Evolutionary conservation across 2,888 invertebrate genomes (phyloP).

Genomic region (Cantharis rustica): DNA sequence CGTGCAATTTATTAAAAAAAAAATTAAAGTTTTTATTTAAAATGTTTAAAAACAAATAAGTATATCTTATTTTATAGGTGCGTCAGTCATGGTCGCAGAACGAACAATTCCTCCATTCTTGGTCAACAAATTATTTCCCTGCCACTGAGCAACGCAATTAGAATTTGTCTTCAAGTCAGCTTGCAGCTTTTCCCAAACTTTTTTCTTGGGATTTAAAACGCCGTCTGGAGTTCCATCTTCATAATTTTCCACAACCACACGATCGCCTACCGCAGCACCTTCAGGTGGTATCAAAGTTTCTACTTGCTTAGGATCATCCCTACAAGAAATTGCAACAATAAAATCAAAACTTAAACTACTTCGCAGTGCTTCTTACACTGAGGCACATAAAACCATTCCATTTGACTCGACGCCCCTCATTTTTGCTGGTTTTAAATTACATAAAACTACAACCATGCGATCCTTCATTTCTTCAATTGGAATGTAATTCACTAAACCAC

Average conservation of each 20-base stretch:
- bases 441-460: constrained; percentile 88
- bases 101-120: constrained; percentile 74
- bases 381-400: constrained; percentile 94
- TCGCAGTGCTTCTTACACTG: constrained; percentile 60
- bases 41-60: neutral
- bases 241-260: constrained; percentile 82
- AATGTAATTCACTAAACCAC: constrained; percentile 91
- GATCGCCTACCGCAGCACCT: constrained; percentile 79
- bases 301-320: constrained; percentile 76
- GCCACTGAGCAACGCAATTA: constrained; percentile 81
- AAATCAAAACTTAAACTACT: neutral
- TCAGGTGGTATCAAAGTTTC: constrained; percentile 83
- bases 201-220: constrained; percentile 92
- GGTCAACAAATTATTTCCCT: constrained; percentile 77
- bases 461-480: constrained; percentile 89
- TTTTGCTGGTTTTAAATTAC: constrained; percentile 96
- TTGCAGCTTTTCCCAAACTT: constrained; percentile 93
- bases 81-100: constrained; percentile 77
- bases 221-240: constrained; percentile 79
- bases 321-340: constrained; percentile 8
- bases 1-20: neutral
- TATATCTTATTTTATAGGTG: constrained; percentile 74
- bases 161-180: constrained; percentile 74
- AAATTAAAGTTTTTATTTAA: neutral
- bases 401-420: constrained; percentile 91